Evolutionary conservation across 2,113 vertebrate genomes (phyloP), one percentile per base, ranked within the genome.

Genomic region (Calidris pygmaea): DNA sequence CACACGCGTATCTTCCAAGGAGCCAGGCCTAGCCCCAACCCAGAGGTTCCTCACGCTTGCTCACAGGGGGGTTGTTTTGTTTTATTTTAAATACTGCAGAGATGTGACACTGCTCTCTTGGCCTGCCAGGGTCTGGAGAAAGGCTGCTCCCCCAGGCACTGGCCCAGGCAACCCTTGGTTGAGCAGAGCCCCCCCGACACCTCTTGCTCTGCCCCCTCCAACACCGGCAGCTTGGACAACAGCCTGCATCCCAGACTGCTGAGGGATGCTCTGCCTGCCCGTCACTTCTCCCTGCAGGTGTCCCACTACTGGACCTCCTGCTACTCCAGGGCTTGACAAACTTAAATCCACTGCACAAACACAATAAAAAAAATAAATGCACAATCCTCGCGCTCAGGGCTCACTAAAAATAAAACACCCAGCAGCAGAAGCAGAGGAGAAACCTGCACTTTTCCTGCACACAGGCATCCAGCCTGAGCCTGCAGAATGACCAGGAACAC

Each of bases 181-280:
- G 3, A 85, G 60, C 4, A 2, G n/a, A 43, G 13, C n/a, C n/a
- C 32, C 32, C 29, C 1, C 1, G 23, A 29, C 0, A 0, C 16
- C 8, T 35, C 37, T 1, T 45, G 52, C 48, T 87, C 67, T 43
- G 3, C 1, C 12, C 39, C 19, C 32, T n/a, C 2, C 47, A 47
- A 37, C 15, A 41, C 37, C 6, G 4, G 37, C 63, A 55, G 74
- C 60, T 78, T 3, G 7, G 77, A 50, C 55, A 48, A 18, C 27
- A 50, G 56, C 78, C 78, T 58, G 41, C 66, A 89, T 43, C 70
- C 73, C 85, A 78, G 12, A 10, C 4, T 7, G 47, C 50, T 7
- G 41, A 58, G 4, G 30, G 92, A 48, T 58, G 35, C 73, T 87
- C 77, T 20, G 72, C 43, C 67, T 94, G 90, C 63, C 59, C 30